Evolutionary conservation across 2,113 vertebrate species (phyloP).

Genomic region (Opisthocomus hoazin): DNA sequence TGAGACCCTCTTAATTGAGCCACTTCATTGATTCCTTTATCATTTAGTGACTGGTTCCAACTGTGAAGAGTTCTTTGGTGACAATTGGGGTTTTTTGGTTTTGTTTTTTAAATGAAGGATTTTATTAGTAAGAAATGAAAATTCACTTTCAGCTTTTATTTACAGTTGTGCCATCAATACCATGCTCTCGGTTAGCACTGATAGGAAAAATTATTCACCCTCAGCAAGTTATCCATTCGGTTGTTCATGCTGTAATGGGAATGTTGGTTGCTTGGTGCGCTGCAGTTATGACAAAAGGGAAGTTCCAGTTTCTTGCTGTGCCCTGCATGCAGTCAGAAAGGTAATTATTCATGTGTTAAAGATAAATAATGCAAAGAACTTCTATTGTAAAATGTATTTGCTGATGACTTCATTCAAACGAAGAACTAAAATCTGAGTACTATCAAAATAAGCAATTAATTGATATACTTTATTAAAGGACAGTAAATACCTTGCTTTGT

Average conservation of each 20-base stretch:
- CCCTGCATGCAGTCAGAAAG: slow-evolving; percentile 71
- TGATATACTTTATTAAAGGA: neutral
- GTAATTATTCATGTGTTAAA: slow-evolving; percentile 60
- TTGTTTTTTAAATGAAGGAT: neutral
- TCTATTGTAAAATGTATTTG: neutral
- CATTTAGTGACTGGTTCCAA: neutral
- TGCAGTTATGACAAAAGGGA: slow-evolving; percentile 79
- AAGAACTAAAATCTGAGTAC: neutral
- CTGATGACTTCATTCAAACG: neutral
- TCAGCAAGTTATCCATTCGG: slow-evolving; percentile 81
- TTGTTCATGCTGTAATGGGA: slow-evolving; percentile 85
- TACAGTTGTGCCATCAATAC: slow-evolving; percentile 87
- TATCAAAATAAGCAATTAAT: neutral
- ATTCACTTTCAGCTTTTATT: neutral
- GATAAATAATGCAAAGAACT: neutral
- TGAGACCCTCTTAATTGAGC: neutral
- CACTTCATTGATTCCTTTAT: neutral
- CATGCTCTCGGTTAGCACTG: slow-evolving; percentile 87
- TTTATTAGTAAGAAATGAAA: neutral
- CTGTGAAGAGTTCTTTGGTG: neutral
- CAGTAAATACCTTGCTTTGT: neutral
- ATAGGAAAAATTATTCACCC: slow-evolving; percentile 89
- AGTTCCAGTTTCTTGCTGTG: slow-evolving; percentile 77
- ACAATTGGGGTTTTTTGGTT: neutral
- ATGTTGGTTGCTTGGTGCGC: slow-evolving; percentile 88